phyloP scores from a whole-genome alignment of 1,140 invertebrate species.

The Monochamus saltuarius region DNA sequence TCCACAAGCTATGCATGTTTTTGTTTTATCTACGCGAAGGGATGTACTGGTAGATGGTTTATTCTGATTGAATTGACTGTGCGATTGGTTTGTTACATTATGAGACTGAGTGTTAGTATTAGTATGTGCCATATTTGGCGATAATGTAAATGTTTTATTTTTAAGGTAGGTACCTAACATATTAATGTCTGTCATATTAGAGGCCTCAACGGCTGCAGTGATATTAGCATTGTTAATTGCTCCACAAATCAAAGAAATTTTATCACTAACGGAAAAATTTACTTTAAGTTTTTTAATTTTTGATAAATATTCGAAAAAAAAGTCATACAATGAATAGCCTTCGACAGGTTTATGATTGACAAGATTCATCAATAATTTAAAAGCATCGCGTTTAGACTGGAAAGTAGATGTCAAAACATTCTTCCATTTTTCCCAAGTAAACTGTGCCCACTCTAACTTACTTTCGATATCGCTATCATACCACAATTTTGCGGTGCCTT shows the following conservation, averaged over 20 bases:
- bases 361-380: constrained; percentile 9
- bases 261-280: constrained; percentile 10
- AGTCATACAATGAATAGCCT: constrained; percentile 9
- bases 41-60: not conserved
- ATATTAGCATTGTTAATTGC: constrained; percentile 8
- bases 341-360: constrained; percentile 8
- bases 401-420: constrained; percentile 1
- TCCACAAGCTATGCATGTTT: constrained; percentile 6
- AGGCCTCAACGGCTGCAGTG: constrained; percentile 7
- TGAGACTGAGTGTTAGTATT: not conserved
- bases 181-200: constrained; percentile 8
- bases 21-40: constrained; percentile 3
- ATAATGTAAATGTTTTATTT: constrained; percentile 13
- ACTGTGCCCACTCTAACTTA: not conserved
- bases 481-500: constrained; percentile 7
- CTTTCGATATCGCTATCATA: not conserved
- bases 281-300: constrained; percentile 5
- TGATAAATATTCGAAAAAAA: constrained; percentile 5
- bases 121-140: not conserved
- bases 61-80: not conserved
- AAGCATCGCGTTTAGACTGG: constrained; percentile 2
- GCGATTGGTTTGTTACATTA: not conserved
- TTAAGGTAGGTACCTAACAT: constrained; percentile 10
- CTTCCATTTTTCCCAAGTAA: constrained; percentile 4
- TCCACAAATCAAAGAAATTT: constrained; percentile 14